Evolutionary conservation across 2,888 invertebrate species (phyloP), one percentile per base, ranked within the genome.

Genomic region (Amiota minor): DNA sequence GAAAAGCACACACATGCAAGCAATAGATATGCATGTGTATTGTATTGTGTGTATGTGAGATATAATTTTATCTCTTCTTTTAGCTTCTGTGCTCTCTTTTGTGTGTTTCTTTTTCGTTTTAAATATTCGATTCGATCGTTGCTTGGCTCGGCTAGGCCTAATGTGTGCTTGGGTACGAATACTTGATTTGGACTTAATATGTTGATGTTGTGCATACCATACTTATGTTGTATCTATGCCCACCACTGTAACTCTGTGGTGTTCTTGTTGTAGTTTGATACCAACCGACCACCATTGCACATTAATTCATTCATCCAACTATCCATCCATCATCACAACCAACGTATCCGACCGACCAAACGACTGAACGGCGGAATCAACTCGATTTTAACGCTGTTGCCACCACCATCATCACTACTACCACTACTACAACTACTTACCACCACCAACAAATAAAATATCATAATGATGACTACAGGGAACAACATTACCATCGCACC

Each of bases 401-500:
- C 49, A 67, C n/a, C 67, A 67, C 18, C 9, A 20, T 49, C 3
- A 49, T 16, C n/a, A 46, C 64, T 45, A 23, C 61, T 18, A 45
- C 64, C 11, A n/a, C n/a, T n/a, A 23, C 35, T 12, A 23, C 64
- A 12, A 14, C 64, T 20, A 4, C 3, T 4, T 59, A 14, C 18
- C 4, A 16, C n/a, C 14, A 18, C 61, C 16, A 16, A 14, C 2
- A 59, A 16, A 59, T 8, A n/a, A 53, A 53, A 8, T 16, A 53
- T 14, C 11, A 64, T 65, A 18, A 18, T 16, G 59, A 59, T 20
- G 20, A 59, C 59, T 20, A 16, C 59, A 59, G 11, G 16, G 11
- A 59, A 59, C 16, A 59, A 59, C 59, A 56, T 56, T 49, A 65
- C n/a, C 18, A 56, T 10, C 14, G 20, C 16, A 59, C n/a, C 59